Evolutionary conservation across 2,797 vertebrate genomes (phyloP).

Genomic region (Liparis tanakae): DNA sequence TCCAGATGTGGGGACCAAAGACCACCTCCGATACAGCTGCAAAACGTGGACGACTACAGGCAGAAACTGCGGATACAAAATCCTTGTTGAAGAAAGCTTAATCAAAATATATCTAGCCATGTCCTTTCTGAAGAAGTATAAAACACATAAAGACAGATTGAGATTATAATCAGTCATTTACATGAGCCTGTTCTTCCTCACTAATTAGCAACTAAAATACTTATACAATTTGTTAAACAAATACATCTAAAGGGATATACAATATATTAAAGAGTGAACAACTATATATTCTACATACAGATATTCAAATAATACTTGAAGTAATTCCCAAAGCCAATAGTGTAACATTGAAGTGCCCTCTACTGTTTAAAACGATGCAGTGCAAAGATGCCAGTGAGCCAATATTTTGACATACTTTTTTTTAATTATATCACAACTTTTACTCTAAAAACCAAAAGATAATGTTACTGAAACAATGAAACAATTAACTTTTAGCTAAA

Average conservation of each 20-base stretch:
- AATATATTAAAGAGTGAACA: neutral
- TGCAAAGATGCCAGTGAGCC: constrained; percentile 16
- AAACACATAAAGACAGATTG: neutral
- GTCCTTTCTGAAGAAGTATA: neutral
- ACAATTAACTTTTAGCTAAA: neutral
- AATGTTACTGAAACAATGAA: constrained; percentile 6
- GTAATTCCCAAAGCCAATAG: neutral
- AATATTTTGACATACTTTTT: constrained; percentile 18
- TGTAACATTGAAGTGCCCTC: constrained; percentile 38
- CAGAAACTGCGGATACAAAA: constrained; percentile 26
- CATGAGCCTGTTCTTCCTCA: neutral
- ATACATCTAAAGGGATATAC: neutral
- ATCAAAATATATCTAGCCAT: constrained; percentile 1
- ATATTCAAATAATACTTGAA: neutral
- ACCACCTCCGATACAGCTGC: constrained; percentile 71
- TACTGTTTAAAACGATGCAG: constrained; percentile 46
- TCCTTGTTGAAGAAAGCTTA: constrained; percentile 3
- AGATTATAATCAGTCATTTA: neutral
- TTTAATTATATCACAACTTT: constrained; percentile 31
- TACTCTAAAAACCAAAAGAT: constrained; percentile 4
- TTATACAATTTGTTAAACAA: neutral
- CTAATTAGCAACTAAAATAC: neutral
- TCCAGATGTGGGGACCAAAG: constrained; percentile 82
- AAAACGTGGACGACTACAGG: constrained; percentile 49
- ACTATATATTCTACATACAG: neutral